Base-by-base conservation (phyloP, 2,797 vertebrate genomes). In the Sciurus vulgaris region DNA sequence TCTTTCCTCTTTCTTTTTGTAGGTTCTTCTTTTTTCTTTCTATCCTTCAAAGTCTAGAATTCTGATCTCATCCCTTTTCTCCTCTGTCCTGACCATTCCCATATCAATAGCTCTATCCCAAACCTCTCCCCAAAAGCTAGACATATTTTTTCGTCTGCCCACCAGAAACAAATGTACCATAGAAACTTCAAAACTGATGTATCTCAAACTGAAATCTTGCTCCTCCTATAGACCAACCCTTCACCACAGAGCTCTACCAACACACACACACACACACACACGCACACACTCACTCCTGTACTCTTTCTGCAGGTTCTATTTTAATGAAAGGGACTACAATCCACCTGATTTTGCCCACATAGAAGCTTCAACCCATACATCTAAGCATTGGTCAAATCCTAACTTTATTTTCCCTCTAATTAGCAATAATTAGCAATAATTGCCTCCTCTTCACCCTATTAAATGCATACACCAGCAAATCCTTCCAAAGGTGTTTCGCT, bases 401-500 rank as follows among this genome's bases (percentile, higher is more conserved):
- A 59, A 44, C 67, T 90, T 33, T 63, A 47, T 78, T 56, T 93
- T 59, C 13, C 20, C 35, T 61, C 15, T 44, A 82, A 73, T 18
- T 61, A 54, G 33, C 22, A 14, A n/a, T n/a, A n/a, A n/a, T n/a
- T 67, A 73, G n/a, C 82, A 73, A 77, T 44, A 63, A 92, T 89
- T 59, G 41, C 33, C 5, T 69, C 9, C 6, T 78, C 8, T 56
- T 44, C 35, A 54, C 73, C 8, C 33, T 47, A 1, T 28, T 91
- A 69, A 3, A 47, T 8, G 47, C 17, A n/a, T 22, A 61, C 17
- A 77, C 61, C 22, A 30, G 20, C 0, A 76, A 82, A 82, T 82
- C 38, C 17, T 89, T 69, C 8, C 15, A 30, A 59, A 73, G 44
- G 28, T 61, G 28, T 2, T 82, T 92, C 10, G 2, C 30, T 63